phyloP scores from a whole-genome alignment of 1,140 invertebrate species.

The Drosophila bipectinata region DNA sequence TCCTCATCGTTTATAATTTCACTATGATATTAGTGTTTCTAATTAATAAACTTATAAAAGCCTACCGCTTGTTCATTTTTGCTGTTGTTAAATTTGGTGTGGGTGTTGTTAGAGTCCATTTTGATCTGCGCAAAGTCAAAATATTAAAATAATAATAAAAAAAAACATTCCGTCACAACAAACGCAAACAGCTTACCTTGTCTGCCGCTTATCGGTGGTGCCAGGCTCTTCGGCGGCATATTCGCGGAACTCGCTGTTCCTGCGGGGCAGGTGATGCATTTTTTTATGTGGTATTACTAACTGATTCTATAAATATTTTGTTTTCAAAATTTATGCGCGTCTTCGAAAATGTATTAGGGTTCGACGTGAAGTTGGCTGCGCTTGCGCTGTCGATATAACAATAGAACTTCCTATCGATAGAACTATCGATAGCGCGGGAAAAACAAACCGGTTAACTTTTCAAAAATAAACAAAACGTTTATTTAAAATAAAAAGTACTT shows the following conservation, averaged over 20 bases:
- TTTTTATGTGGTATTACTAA: background rate
- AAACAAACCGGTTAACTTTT: background rate
- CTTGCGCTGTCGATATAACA: background rate
- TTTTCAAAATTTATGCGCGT: slow-evolving; percentile 9
- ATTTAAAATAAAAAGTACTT: too few species aligned
- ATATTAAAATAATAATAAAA: background rate
- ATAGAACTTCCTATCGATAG: background rate
- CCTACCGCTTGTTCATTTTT: background rate
- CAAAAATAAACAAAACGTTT: too few species aligned
- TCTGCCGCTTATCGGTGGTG: slow-evolving; percentile 39
- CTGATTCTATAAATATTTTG: background rate
- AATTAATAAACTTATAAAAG: too few species aligned
- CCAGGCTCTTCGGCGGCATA: slow-evolving; percentile 40
- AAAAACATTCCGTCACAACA: background rate
- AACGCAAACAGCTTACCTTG: slow-evolving; percentile 36
- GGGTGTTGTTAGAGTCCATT: background rate
- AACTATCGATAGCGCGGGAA: background rate
- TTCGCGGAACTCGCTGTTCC: slow-evolving; percentile 73
- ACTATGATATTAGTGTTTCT: background rate
- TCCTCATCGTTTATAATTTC: too few species aligned
- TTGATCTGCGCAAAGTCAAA: background rate
- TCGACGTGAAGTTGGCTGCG: slow-evolving; percentile 15
- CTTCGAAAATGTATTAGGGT: background rate
- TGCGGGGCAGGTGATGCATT: slow-evolving; percentile 38
- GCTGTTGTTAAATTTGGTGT: background rate